phyloP scores from a whole-genome alignment of 2,113 vertebrate species.

The Megalops atlanticus region DNA sequence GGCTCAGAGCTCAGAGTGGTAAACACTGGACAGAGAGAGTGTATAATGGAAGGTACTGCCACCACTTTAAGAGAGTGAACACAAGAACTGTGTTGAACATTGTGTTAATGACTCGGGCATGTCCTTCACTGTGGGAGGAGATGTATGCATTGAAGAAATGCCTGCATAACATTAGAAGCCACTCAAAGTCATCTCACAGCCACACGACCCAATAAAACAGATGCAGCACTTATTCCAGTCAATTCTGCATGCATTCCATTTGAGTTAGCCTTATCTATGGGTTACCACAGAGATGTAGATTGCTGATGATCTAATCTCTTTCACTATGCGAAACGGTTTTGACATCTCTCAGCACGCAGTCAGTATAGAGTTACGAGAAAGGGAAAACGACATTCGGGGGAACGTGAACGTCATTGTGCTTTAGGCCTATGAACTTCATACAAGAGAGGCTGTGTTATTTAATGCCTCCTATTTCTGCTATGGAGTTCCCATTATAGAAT shows the following conservation, averaged over 20 bases:
- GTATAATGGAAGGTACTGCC: neutral
- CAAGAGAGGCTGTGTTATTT: too few species aligned
- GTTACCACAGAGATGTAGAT: neutral
- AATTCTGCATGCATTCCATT: neutral
- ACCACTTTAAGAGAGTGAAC: conserved; percentile 37
- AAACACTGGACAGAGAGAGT: conserved; percentile 5
- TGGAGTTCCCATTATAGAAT: too few species aligned
- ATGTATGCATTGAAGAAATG: conserved; percentile 65
- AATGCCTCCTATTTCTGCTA: too few species aligned
- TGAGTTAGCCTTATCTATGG: neutral
- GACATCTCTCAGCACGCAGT: too few species aligned
- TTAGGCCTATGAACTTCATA: too few species aligned
- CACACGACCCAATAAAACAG: neutral
- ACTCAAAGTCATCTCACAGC: neutral
- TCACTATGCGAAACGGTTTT: too few species aligned
- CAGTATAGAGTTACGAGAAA: too few species aligned
- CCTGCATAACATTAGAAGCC: conserved; percentile 43
- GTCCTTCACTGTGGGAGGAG: conserved; percentile 65
- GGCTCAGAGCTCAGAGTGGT: neutral
- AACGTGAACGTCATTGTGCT: too few species aligned
- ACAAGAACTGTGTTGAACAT: conserved; percentile 53
- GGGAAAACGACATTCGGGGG: too few species aligned
- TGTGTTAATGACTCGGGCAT: conserved; percentile 59
- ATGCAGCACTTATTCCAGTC: conserved; percentile 2
- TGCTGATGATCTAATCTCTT: too few species aligned